Evolutionary conservation across 2,797 vertebrate species (phyloP).

Genomic region (Eulemur mongoz): DNA sequence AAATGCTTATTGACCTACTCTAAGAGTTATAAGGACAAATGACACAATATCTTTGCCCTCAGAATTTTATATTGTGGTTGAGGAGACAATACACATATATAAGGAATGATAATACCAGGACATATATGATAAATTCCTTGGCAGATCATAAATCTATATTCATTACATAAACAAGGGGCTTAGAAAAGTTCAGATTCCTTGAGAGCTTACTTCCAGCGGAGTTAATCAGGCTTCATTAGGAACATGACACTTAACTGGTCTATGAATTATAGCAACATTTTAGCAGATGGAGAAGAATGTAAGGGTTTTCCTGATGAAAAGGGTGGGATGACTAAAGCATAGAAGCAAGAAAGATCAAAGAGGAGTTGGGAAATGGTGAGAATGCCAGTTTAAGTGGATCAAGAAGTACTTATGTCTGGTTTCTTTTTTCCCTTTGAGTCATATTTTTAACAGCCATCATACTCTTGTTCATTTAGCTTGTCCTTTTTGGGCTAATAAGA

Average conservation of each 20-base stretch:
- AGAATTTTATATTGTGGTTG: conserved; percentile 22
- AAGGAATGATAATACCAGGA: conserved; percentile 33
- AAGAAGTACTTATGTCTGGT: conserved; percentile 14
- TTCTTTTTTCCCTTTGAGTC: not conserved
- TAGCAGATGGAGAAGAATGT: not conserved
- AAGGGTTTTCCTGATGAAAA: not conserved
- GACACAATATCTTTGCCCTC: conserved; percentile 41
- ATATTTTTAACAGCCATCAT: not conserved
- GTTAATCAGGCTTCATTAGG: not conserved
- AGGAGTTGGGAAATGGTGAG: not conserved
- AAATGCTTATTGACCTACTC: conserved; percentile 34
- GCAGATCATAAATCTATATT: not conserved
- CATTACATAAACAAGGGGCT: not conserved
- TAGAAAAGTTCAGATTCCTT: conserved; percentile 22
- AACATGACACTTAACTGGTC: not conserved
- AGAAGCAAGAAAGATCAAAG: not conserved
- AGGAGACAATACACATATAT: not conserved
- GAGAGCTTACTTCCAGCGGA: not conserved
- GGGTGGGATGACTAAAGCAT: not conserved
- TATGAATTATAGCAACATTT: not conserved
- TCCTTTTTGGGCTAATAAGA: conserved; percentile 7
- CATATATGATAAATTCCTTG: conserved; percentile 28
- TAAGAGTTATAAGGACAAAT: conserved; percentile 33
- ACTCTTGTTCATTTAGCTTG: not conserved
- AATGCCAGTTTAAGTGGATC: not conserved